A percentile compares a stretch with the other conserved stretches of the same genome.
These are phyloP conservation scores for Simalia tracyae DNA, from an alignment of 2,797 vertebrate genomes.

Conservation along the genomic window DNA sequence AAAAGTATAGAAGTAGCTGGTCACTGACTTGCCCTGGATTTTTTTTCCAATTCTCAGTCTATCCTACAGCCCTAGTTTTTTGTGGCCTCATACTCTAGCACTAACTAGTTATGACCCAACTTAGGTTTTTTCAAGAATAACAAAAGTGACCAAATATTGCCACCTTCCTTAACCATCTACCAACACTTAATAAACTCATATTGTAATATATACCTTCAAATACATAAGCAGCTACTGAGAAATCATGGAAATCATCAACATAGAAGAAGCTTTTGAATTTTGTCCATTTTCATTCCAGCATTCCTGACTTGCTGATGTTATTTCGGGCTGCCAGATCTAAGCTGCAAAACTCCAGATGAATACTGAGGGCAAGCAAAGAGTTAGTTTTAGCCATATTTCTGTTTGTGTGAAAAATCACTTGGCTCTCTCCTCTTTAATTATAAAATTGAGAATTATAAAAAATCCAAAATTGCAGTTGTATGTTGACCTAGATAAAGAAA, in stretches of 20 bases:
- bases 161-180: neutral
- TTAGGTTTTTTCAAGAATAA: too few relatives aligned
- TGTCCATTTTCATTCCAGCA: neutral
- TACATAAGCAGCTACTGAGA: neutral
- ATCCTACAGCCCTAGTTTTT: too few relatives aligned
- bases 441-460: constrained; percentile 53
- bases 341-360: too few relatives aligned
- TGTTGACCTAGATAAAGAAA: constrained; percentile 62
- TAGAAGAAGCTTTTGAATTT: neutral
- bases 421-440: constrained; percentile 29
- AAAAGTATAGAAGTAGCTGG: neutral
- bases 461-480: constrained; percentile 26
- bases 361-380: too few relatives aligned
- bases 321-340: neutral
- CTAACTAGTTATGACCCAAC: too few relatives aligned
- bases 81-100: too few relatives aligned
- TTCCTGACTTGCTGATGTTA: neutral
- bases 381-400: neutral
- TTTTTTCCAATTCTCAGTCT: too few relatives aligned
- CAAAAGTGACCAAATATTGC: too few relatives aligned
- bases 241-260: neutral
- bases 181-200: too few relatives aligned
- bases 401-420: constrained; percentile 10
- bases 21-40: neutral
- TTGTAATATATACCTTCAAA: too few relatives aligned